Evolutionary conservation across 2,113 vertebrate genomes (phyloP), one percentile per base, ranked within the genome.

Genomic region (Megalops atlanticus): DNA sequence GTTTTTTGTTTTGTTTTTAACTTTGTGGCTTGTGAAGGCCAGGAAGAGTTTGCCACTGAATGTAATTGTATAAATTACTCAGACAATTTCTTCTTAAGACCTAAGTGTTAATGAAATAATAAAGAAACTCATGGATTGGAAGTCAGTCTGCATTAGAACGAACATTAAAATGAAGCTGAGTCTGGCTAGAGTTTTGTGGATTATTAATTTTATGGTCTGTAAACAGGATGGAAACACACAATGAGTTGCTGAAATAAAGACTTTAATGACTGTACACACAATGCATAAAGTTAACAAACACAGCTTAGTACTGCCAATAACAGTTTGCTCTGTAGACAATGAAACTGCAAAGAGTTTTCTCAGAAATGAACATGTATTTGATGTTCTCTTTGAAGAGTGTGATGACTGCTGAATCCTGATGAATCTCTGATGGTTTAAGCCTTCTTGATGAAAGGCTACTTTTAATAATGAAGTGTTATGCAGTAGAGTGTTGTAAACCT

Each of bases 381-480:
- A 54, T 72, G 43, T 82, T 76, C 43, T 77, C 41, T 72, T 72
- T 78, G 68, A 71, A 54, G 45, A 16, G 75, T 47, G 73, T 33
- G 8, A 78, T 78, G 11, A 36, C 68, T 72, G 35, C 45, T 72
- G 41, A 72, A 82, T 82, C 36, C 10, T 45, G 72, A 72, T 77
- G 33, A 43, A 39, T 40, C 33, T 54, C 14, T 24, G 43, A 69
- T 43, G 40, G 80, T 43, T 81, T 16, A 45, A 76, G 74, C 16
- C 10, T 3, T 58, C 70, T 70, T 52, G 41, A 74, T 49, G 47
- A 74, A 74, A 74, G 40, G 24, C n/a, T 35, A 76, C 45, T 31
- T n/a, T 76, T 35, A 64, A n/a, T 39, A 36, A 58, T 39, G 21
- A n/a, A 24, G 36, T 58, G 47, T 24, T 54, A 49, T 58, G 36